Percentiles rank a stretch among this genome's conserved stretches.
phyloP scores from a whole-genome alignment of 2,797 vertebrate species.

The Octomys mimax region DNA sequence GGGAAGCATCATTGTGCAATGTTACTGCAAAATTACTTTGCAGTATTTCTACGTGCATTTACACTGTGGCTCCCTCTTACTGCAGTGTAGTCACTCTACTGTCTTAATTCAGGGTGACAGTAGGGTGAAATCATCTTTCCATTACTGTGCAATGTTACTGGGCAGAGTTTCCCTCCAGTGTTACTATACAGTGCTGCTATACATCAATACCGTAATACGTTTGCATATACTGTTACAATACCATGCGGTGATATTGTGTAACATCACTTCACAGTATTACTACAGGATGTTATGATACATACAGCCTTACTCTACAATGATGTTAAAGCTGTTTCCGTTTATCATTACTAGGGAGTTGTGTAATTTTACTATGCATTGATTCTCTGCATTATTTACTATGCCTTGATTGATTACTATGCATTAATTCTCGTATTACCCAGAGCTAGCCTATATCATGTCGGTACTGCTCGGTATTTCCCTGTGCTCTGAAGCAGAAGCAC shows the following conservation, averaged over 20 bases:
- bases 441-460: not conserved
- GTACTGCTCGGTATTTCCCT: not conserved
- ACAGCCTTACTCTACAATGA: not conserved
- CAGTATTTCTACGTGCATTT: not conserved
- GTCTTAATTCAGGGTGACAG: not conserved
- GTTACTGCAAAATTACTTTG: not conserved
- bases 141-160: not conserved
- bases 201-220: fast-evolving
- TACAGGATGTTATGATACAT: not conserved
- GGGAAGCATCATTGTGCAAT: not conserved
- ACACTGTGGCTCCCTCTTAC: fast-evolving
- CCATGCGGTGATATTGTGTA: not conserved
- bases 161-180: not conserved
- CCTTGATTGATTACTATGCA: not conserved
- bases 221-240: not conserved
- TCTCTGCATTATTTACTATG: not conserved
- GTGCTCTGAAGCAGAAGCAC: not conserved
- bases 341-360: not conserved
- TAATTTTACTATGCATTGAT: not conserved
- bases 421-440: not conserved
- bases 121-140: not conserved
- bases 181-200: not conserved
- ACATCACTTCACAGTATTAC: not conserved
- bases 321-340: not conserved
- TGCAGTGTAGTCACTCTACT: not conserved